These are phyloP conservation scores for Platycnemis pennipes DNA, from an alignment of 2,888 invertebrate species.

Conservation along the genomic window DNA sequence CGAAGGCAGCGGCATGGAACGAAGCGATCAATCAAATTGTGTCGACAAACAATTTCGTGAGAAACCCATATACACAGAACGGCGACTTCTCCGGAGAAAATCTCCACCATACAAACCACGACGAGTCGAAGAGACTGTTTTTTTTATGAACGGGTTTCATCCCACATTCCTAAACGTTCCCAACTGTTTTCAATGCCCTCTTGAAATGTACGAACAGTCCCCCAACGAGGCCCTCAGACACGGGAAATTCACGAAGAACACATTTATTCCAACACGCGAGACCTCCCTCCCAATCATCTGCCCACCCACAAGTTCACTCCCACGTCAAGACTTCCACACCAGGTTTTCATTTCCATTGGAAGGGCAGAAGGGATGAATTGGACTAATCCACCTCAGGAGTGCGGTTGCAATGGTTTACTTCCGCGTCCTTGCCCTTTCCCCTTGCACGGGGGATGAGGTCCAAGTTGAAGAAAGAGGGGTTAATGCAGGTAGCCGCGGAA, in stretches of 20 bases:
- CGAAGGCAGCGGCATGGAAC: slow-evolving; percentile 50
- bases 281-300: background rate
- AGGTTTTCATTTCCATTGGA: background rate
- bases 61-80: slow-evolving; percentile 48
- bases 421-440: no score
- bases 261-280: background rate
- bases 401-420: background rate
- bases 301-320: background rate
- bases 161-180: background rate
- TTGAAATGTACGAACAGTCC: background rate
- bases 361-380: background rate
- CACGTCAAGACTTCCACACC: background rate
- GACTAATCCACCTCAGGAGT: no score
- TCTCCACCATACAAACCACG: background rate
- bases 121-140: background rate
- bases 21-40: slow-evolving; percentile 45
- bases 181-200: background rate
- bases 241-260: background rate
- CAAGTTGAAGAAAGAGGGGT: background rate
- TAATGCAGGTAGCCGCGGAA: background rate
- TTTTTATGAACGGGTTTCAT: background rate
- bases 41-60: slow-evolving; percentile 46
- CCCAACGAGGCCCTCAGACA: no score
- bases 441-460: background rate
- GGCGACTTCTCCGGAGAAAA: slow-evolving; percentile 20